Percentiles rank a stretch among this genome's conserved stretches.
Conservation (phyloP, 1,140 invertebrate genomes). For the Semibalanus balanoides region DNA sequence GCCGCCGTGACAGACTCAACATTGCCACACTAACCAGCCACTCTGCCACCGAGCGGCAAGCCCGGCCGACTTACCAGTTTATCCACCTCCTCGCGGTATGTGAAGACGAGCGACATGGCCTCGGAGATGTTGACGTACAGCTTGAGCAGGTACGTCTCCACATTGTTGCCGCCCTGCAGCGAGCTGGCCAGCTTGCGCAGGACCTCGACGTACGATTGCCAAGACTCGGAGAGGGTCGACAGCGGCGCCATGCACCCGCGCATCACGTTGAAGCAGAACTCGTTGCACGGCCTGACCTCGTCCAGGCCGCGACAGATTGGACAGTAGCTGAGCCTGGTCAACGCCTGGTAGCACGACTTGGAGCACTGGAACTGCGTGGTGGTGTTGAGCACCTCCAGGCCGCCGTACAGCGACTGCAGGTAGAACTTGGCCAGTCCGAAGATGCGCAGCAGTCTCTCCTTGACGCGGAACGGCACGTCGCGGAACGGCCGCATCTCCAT, state of each 20-base stretch:
- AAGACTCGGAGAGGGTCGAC: constrained; percentile 63
- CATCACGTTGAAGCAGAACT: constrained; percentile 77
- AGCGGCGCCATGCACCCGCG: constrained; percentile 72
- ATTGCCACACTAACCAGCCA: too few relatives aligned
- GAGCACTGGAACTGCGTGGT: not conserved
- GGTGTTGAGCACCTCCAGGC: not conserved
- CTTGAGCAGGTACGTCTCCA: not conserved
- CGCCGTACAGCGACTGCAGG: not conserved
- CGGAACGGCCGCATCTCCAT: not conserved
- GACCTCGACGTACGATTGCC: constrained; percentile 41
- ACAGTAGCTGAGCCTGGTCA: constrained; percentile 72
- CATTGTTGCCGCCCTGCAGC: not conserved
- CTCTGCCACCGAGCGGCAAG: too few relatives aligned
- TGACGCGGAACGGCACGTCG: not conserved
- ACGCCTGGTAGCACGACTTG: constrained; percentile 46
- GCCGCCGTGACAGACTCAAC: too few relatives aligned
- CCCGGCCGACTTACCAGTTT: not conserved
- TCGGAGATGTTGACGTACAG: not conserved
- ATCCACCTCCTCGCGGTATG: not conserved
- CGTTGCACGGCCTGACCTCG: constrained; percentile 57
- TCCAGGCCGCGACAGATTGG: constrained; percentile 58
- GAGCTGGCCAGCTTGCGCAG: not conserved
- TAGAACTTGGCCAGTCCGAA: not conserved
- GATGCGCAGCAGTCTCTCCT: not conserved
- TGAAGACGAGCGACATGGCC: not conserved